Percentiles rank a stretch among this genome's conserved stretches.
Evolutionary conservation across 2,797 vertebrate species (phyloP).

Genomic region (Leptatherina wallacei): DNA sequence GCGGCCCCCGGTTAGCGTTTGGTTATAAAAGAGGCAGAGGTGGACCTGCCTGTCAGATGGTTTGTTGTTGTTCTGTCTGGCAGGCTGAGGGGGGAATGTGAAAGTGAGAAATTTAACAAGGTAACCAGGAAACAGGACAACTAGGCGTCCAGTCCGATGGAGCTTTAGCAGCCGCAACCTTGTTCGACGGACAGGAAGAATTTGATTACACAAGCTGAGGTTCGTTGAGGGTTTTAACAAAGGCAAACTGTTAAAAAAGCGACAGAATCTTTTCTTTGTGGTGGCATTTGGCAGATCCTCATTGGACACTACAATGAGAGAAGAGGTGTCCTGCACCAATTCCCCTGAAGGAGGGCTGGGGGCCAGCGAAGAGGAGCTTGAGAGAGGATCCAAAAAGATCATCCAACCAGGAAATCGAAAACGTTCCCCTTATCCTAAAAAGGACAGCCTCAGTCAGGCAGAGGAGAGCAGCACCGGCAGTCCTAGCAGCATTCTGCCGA

Average conservation of each 20-base stretch:
- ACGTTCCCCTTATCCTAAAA: slow-evolving; percentile 74
- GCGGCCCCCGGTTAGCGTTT: slow-evolving; percentile 55
- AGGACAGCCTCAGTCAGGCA: slow-evolving; percentile 62
- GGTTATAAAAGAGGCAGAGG: slow-evolving; percentile 77
- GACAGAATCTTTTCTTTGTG: slow-evolving; percentile 56
- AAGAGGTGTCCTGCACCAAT: slow-evolving; percentile 84
- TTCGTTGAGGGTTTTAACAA: slow-evolving; percentile 16
- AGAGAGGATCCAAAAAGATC: slow-evolving; percentile 79
- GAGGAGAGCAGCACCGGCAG: slow-evolving; percentile 78
- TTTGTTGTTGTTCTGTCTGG: slow-evolving; percentile 80
- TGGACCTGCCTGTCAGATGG: slow-evolving; percentile 77
- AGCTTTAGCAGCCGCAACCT: slow-evolving; percentile 59
- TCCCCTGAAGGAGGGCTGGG: slow-evolving; percentile 86
- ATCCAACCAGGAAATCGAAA: slow-evolving; percentile 78
- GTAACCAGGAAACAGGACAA: slow-evolving; percentile 59
- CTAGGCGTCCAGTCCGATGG: slow-evolving; percentile 62
- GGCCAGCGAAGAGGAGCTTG: slow-evolving; percentile 85
- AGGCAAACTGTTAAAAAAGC: slow-evolving; percentile 36
- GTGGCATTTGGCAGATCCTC: slow-evolving; percentile 43
- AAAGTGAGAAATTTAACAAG: slow-evolving; percentile 63
- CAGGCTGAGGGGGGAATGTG: slow-evolving; percentile 70
- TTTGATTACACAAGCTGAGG: slow-evolving; percentile 25
- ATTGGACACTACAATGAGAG: slow-evolving; percentile 82
- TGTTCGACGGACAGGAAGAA: slow-evolving; percentile 40
- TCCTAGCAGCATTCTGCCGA: slow-evolving; percentile 75